These are phyloP conservation scores for Polyergus mexicanus DNA, from an alignment of 1,140 invertebrate genomes.

Conservation along the genomic window DNA sequence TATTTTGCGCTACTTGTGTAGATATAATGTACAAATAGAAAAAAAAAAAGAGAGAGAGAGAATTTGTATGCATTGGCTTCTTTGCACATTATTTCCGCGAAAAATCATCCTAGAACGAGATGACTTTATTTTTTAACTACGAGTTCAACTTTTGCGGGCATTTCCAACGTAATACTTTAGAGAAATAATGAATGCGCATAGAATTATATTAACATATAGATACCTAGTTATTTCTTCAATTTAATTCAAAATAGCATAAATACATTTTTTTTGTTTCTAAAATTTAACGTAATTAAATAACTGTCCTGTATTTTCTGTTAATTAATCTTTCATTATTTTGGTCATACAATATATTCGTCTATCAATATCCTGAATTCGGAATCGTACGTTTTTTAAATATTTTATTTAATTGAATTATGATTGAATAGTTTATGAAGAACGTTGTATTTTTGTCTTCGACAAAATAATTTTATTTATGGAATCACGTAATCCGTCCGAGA, in stretches of 20 bases:
- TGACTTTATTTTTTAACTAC: not conserved
- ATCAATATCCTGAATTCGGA: not conserved
- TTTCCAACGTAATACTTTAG: not conserved
- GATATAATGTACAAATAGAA: not conserved
- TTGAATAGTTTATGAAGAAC: not conserved
- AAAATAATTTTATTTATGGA: not conserved
- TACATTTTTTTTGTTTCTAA: not conserved
- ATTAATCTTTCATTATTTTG: not conserved
- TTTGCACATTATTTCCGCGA: constrained; percentile 23
- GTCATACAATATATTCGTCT: not conserved
- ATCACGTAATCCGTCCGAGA: not conserved
- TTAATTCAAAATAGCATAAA: not conserved
- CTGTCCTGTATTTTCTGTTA: not conserved
- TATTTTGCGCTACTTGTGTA: not conserved
- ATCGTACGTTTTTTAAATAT: not conserved
- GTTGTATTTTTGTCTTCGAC: not conserved
- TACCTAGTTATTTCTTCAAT: not conserved
- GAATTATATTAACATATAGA: constrained; percentile 25
- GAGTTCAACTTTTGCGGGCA: constrained; percentile 1
- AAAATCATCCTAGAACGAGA: not conserved
- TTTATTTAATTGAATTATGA: not conserved
- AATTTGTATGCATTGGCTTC: constrained; percentile 26
- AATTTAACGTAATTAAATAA: not conserved
- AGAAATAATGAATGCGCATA: not conserved
- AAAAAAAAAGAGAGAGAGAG: not conserved